These are phyloP conservation scores for Drosophila eugracilis DNA, from an alignment of 1,140 invertebrate species.

Conservation along the genomic window DNA sequence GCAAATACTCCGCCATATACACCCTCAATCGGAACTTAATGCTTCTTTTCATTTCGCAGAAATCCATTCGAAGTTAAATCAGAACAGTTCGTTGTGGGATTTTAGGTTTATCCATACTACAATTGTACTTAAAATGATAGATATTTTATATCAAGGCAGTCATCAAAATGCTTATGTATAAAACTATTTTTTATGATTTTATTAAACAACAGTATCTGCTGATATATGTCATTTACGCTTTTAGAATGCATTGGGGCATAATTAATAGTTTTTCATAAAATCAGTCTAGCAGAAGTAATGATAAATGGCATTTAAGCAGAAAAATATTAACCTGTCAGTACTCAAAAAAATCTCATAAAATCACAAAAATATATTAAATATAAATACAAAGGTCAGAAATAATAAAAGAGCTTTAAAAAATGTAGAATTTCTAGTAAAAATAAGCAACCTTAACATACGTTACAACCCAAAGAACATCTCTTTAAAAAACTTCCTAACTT, in stretches of 20 bases:
- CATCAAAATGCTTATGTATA: too few relatives aligned
- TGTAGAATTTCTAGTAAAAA: too few relatives aligned
- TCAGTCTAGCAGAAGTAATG: background rate
- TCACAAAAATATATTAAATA: background rate
- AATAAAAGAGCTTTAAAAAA: too few relatives aligned
- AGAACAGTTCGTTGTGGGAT: background rate
- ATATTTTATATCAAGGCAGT: too few relatives aligned
- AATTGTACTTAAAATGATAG: background rate
- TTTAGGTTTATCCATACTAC: background rate
- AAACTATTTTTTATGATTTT: too few relatives aligned
- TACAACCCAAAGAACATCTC: too few relatives aligned
- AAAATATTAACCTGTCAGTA: too few relatives aligned
- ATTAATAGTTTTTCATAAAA: background rate
- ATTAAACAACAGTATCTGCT: background rate
- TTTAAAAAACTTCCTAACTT: constrained; percentile 1
- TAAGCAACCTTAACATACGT: too few relatives aligned
- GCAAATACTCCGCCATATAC: constrained; percentile 5
- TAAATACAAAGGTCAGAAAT: background rate
- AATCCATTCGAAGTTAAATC: constrained; percentile 1
- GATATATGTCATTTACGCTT: background rate
- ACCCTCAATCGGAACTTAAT: constrained; percentile 9
- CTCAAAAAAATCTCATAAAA: too few relatives aligned
- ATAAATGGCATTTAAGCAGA: background rate
- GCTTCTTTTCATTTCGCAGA: background rate
- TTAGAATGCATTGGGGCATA: background rate